phyloP scores from a whole-genome alignment of 2,888 invertebrate genomes.

The Eucriotettix oculatus region DNA sequence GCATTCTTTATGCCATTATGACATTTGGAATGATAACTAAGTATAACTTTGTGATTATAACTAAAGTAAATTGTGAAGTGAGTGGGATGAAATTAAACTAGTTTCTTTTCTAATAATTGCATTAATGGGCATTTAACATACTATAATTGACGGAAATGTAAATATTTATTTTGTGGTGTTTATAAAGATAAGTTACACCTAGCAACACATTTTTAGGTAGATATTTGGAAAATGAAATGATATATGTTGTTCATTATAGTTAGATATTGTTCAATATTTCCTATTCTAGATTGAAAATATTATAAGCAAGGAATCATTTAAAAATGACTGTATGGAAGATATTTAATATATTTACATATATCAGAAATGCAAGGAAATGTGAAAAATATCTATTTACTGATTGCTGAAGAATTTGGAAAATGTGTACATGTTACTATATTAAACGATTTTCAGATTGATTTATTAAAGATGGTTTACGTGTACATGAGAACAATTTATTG shows the following conservation, averaged over 20 bases:
- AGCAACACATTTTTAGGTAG: not conserved
- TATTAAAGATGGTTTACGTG: not conserved
- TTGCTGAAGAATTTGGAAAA: not conserved
- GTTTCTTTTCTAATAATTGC: not conserved
- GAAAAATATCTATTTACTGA: not conserved
- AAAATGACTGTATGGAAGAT: not conserved
- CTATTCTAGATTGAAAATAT: not conserved
- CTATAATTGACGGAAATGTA: conserved; percentile 1
- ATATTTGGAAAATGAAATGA: not conserved
- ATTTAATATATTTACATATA: not conserved
- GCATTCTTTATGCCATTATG: too few species aligned
- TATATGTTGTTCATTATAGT: not conserved
- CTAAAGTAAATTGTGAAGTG: not conserved
- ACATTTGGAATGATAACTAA: too few species aligned
- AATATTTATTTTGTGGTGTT: conserved; percentile 8
- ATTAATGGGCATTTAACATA: not conserved
- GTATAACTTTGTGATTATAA: too few species aligned
- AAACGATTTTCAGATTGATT: not conserved
- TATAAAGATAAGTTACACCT: not conserved
- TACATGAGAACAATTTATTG: not conserved
- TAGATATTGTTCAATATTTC: not conserved
- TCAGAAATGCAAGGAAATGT: not conserved
- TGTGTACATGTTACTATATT: not conserved
- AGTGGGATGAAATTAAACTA: not conserved
- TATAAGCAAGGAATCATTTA: not conserved